These are phyloP conservation scores for Nycticebus coucang DNA, from an alignment of 2,113 vertebrate genomes.

Conservation along the genomic window DNA sequence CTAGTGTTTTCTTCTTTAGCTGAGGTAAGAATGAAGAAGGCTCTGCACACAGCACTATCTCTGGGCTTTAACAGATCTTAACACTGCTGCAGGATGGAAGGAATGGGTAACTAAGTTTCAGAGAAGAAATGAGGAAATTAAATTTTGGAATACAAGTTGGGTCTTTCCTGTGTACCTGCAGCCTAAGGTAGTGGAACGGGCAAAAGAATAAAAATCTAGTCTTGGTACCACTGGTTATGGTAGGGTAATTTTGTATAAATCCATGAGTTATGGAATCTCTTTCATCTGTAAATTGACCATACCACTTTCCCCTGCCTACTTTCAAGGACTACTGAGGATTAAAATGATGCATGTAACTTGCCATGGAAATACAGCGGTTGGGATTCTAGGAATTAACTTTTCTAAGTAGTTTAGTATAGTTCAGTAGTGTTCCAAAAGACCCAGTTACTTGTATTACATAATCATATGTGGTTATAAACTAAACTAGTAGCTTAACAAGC, in stretches of 20 bases:
- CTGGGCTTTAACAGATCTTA: constrained; percentile 92
- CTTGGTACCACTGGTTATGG: not conserved
- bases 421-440: constrained; percentile 6
- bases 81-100: constrained; percentile 93
- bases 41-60: constrained; percentile 86
- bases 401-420: constrained; percentile 22
- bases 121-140: constrained; percentile 80
- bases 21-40: constrained; percentile 91
- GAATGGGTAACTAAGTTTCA: constrained; percentile 90
- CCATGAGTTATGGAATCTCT: not conserved
- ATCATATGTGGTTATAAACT: not conserved
- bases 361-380: not conserved
- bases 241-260: not conserved
- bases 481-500: not conserved
- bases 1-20: constrained; percentile 93
- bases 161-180: not conserved
- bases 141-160: constrained; percentile 44
- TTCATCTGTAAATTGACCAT: constrained; percentile 23
- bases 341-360: constrained; percentile 31
- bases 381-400: constrained; percentile 17
- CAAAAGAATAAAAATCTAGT: constrained; percentile 32
- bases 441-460: not conserved
- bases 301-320: not conserved
- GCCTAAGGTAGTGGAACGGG: not conserved
- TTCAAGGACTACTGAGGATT: constrained; percentile 2